phyloP scores from a whole-genome alignment of 2,888 invertebrate genomes.

The Drosophila parthenogenetica region DNA sequence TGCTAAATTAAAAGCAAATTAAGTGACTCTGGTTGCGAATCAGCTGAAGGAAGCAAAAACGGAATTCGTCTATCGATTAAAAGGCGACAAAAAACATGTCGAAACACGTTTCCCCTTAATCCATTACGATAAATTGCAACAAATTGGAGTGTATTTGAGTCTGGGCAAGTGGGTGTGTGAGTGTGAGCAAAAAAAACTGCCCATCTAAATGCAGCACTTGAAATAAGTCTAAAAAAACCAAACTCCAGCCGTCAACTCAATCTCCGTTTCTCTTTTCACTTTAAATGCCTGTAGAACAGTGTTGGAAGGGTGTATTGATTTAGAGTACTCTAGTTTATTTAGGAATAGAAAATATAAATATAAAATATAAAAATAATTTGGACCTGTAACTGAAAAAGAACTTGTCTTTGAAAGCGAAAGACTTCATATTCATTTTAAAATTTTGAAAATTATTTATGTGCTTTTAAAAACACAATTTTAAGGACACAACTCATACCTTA shows the following conservation, averaged over 20 bases:
- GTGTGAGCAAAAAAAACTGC: constrained; percentile 8
- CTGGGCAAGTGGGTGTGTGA: background rate
- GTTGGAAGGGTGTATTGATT: too few species aligned
- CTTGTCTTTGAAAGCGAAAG: too few species aligned
- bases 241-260: constrained; percentile 39
- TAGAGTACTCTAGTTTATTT: too few species aligned
- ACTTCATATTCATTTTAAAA: too few species aligned
- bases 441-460: too few species aligned
- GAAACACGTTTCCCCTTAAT: constrained; percentile 28
- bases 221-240: constrained; percentile 24
- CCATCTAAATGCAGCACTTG: constrained; percentile 30
- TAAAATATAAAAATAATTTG: too few species aligned
- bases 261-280: constrained; percentile 31
- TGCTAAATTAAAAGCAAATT: constrained; percentile 66
- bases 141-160: constrained; percentile 34
- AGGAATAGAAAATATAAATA: too few species aligned
- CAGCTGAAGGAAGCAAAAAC: constrained; percentile 21
- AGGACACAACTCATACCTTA: too few species aligned
- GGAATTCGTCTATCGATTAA: constrained; percentile 28
- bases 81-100: constrained; percentile 21
- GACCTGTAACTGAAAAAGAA: too few species aligned
- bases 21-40: constrained; percentile 49
- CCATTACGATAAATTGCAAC: constrained; percentile 59
- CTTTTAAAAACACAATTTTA: too few species aligned
- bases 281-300: background rate